Base-by-base conservation (phyloP, 2,888 invertebrate species). In the Macrosiphum euphorbiae region DNA sequence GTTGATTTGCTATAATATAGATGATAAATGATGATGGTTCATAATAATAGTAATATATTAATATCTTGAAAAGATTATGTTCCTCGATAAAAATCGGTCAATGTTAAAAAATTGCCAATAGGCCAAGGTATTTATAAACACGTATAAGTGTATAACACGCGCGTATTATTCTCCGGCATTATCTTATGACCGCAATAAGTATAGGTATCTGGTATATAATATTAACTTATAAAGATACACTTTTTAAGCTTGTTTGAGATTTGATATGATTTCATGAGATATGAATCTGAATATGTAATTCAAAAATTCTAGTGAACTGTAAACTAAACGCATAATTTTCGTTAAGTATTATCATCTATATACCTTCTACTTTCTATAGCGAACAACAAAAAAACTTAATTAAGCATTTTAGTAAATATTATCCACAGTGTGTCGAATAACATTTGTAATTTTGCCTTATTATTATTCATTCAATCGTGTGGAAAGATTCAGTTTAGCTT, bases 81-180 rank as follows among this genome's bases (percentile, higher is more conserved):
- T 55, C 24, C 5, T 44, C 55, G 44, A 91, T 58, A 85, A 86
- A 91, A 86, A 85, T 91, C 91, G 85, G 85, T 91, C 58, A 58
- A 58, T 85, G 91, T 91, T 58, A 41, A 50, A 85, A 84, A 84
- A 44, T 78, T 84, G 26, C 41, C 84, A 55, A 91, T 91, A 55
- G 55, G 44, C 91, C 91, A 85, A 91, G 41, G 85, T 85, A 52
- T 84, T 13, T 78, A 35, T 61, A 44, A 86, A 47, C 28, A 87
- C 16, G 85, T 50, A 78, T 84, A 85, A 35, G 24, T 85, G 35
- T 88, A 88, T 55, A 88, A 41, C 78, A 52, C 41, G 50, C 20
- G 24, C 26, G 35, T 52, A 84, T 84, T 35, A 26, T 26, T 41
- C 78, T 13, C 5, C 16, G 20, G 16, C 58, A 28, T 35, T 47